Conservation (phyloP, 2,888 invertebrate species). For the Chironomus riparius region DNA sequence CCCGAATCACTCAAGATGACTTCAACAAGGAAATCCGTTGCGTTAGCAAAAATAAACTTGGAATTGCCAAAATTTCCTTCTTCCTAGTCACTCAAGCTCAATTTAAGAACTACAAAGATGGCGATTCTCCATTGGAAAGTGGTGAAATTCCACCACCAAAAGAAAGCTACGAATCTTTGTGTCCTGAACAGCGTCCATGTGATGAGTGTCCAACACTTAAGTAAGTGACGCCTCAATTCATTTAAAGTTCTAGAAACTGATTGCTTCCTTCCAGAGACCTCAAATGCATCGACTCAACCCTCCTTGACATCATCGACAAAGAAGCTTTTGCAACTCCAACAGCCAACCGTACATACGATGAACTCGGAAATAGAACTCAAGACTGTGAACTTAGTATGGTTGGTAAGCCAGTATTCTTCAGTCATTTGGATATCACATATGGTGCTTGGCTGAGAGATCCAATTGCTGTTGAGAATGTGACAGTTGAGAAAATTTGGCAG, state of each 20-base stretch:
- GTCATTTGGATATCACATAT: conserved; percentile 64
- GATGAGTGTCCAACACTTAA: not conserved
- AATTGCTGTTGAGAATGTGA: conserved; percentile 36
- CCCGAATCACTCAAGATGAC: not conserved
- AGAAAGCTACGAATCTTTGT: conserved; percentile 34
- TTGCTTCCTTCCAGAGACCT: conserved; percentile 39
- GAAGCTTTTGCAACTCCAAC: conserved; percentile 47
- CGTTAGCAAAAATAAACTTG: conserved; percentile 73
- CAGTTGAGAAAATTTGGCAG: conserved; percentile 68
- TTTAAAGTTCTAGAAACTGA: too few species aligned
- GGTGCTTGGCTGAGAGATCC: conserved; percentile 85
- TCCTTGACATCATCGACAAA: conserved; percentile 47
- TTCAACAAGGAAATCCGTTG: conserved; percentile 64
- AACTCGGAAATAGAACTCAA: conserved; percentile 41
- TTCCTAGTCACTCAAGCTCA: conserved; percentile 40
- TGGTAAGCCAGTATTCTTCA: conserved; percentile 86
- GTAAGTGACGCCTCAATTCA: not conserved
- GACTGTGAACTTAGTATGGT: conserved; percentile 66
- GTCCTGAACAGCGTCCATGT: not conserved
- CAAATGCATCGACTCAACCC: conserved; percentile 50
- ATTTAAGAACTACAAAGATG: not conserved
- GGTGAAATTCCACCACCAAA: conserved; percentile 54
- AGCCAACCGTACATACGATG: conserved; percentile 50
- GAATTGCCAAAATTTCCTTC: conserved; percentile 51
- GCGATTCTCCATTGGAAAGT: conserved; percentile 39